phyloP scores from a whole-genome alignment of 1,140 invertebrate species.

The Oryctes rhinoceros region DNA sequence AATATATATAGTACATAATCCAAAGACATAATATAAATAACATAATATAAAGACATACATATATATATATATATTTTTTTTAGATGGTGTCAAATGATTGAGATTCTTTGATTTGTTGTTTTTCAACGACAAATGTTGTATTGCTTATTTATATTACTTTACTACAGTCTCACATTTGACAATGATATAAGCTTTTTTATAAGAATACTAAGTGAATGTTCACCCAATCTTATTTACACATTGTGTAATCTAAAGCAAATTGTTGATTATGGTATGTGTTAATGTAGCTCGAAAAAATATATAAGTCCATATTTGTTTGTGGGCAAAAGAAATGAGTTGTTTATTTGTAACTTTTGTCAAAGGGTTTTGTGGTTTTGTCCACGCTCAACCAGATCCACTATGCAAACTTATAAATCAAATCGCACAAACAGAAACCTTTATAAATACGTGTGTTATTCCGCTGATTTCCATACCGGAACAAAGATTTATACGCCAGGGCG shows the following conservation, averaged over 20 bases:
- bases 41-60: too few relatives aligned
- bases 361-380: not conserved
- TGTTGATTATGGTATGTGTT: not conserved
- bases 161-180: too few relatives aligned
- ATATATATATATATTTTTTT: too few relatives aligned
- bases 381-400: conserved; percentile 3
- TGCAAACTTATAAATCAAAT: conserved; percentile 39
- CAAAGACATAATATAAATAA: too few relatives aligned
- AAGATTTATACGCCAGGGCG: conserved; percentile 10
- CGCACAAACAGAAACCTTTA: not conserved
- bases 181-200: not conserved
- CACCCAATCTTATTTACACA: not conserved
- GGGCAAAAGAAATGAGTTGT: not conserved
- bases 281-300: not conserved
- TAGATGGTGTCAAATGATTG: too few relatives aligned
- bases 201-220: not conserved
- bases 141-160: too few relatives aligned
- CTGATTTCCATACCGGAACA: conserved; percentile 28
- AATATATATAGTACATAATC: too few relatives aligned
- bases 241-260: not conserved
- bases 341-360: conserved; percentile 1
- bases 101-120: too few relatives aligned
- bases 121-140: too few relatives aligned
- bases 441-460: not conserved
- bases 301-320: not conserved